Conservation (phyloP, 2,797 vertebrate genomes). For the Lithobates pipiens region DNA sequence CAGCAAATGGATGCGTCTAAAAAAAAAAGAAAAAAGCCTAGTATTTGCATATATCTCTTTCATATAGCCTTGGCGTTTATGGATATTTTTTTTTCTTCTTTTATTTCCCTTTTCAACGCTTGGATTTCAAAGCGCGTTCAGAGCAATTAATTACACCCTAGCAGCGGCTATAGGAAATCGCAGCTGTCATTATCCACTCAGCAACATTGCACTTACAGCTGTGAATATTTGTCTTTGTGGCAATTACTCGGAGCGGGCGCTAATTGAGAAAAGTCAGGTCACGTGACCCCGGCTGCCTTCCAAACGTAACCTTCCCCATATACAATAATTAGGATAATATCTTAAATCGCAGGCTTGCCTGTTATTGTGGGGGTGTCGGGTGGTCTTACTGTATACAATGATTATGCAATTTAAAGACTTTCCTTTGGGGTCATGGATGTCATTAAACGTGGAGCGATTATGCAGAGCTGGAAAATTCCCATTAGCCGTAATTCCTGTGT, state of each 20-base stretch:
- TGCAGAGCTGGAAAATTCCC: too few relatives aligned
- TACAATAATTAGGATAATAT: too few relatives aligned
- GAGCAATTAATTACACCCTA: constrained; percentile 74
- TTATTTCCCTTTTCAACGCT: constrained; percentile 46
- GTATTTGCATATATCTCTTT: constrained; percentile 71
- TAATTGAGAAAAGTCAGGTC: constrained; percentile 58
- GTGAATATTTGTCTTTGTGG: constrained; percentile 66
- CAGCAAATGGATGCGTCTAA: constrained; percentile 69
- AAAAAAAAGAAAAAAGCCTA: constrained; percentile 57
- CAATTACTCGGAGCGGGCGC: constrained; percentile 60
- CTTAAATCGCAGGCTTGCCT: too few relatives aligned
- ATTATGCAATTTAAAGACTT: not conserved
- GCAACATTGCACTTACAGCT: constrained; percentile 67
- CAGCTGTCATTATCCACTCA: constrained; percentile 70
- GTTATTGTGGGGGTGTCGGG: not conserved
- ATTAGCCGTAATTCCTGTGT: too few relatives aligned
- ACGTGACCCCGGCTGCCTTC: not conserved
- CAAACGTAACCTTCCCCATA: constrained; percentile 2
- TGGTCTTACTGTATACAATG: not conserved
- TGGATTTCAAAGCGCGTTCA: constrained; percentile 68
- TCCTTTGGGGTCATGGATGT: too few relatives aligned
- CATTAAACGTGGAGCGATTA: too few relatives aligned
- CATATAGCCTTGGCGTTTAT: constrained; percentile 69
- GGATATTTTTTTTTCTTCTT: not conserved
- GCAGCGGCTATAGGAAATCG: constrained; percentile 67